Conservation (phyloP, 2,888 invertebrate genomes). For the Dusona sp. region DNA sequence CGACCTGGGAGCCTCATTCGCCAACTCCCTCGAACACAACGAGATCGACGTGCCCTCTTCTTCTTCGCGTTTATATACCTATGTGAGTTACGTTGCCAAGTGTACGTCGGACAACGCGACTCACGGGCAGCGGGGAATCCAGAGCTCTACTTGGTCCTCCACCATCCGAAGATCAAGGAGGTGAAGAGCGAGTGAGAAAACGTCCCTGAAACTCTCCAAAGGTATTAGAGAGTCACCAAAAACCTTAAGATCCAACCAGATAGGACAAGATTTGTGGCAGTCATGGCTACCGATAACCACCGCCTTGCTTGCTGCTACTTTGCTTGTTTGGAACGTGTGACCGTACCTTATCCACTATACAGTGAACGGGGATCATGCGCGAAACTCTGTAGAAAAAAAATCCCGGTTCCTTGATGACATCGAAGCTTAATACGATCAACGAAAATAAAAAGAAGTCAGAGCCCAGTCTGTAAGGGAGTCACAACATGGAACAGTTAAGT, state of each 20-base stretch:
- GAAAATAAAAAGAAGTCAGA: conserved; percentile 23
- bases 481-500: neutral
- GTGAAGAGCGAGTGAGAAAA: conserved; percentile 59
- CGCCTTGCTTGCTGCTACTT: conserved; percentile 65
- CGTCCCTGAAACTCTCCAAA: conserved; percentile 58
- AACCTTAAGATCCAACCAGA: conserved; percentile 80
- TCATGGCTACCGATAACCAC: conserved; percentile 80
- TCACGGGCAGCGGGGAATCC: conserved; percentile 28
- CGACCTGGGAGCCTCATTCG: conserved; percentile 48
- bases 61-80: conserved; percentile 36
- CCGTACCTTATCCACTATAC: conserved; percentile 72
- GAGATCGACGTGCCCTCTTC: conserved; percentile 46
- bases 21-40: conserved; percentile 38
- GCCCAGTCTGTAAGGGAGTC: neutral
- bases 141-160: conserved; percentile 60
- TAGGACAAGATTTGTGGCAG: conserved; percentile 82
- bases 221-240: conserved; percentile 81
- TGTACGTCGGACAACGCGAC: conserved; percentile 57
- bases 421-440: conserved; percentile 71
- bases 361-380: conserved; percentile 59
- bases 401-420: conserved; percentile 70
- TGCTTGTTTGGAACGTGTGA: conserved; percentile 69
- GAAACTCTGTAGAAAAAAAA: conserved; percentile 32
- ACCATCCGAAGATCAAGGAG: conserved; percentile 66
- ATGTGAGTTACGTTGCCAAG: conserved; percentile 25